These are phyloP conservation scores for Microtus ochrogaster DNA, from an alignment of 2,113 vertebrate genomes.

Conservation along the genomic window DNA sequence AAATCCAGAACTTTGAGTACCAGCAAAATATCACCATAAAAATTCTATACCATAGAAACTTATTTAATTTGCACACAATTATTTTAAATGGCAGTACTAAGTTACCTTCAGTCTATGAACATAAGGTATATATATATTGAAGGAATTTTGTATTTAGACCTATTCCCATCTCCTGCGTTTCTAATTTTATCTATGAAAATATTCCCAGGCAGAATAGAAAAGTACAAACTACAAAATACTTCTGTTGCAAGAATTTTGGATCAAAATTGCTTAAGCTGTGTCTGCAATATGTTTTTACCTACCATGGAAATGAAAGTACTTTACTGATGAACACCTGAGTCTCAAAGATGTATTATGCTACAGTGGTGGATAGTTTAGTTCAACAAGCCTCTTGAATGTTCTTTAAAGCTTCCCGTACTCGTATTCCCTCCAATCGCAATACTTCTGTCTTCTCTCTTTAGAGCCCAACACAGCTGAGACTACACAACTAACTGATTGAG, in stretches of 20 bases:
- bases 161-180: background rate
- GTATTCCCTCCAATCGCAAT: background rate
- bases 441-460: background rate
- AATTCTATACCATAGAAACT: background rate
- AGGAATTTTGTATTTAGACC: background rate
- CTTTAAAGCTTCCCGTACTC: background rate
- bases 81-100: background rate
- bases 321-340: background rate
- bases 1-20: background rate
- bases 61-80: background rate
- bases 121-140: background rate
- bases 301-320: background rate
- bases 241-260: background rate
- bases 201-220: background rate
- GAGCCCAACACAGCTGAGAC: background rate
- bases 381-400: background rate
- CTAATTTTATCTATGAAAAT: background rate
- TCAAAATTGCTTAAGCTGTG: background rate
- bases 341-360: background rate
- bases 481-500: constrained; percentile 2
- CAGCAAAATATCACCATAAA: background rate
- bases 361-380: background rate
- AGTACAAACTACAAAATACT: background rate
- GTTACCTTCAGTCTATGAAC: background rate
- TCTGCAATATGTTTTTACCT: background rate